Base-by-base conservation (phyloP, 1,140 invertebrate genomes). In the Drosophila tsacasi region DNA sequence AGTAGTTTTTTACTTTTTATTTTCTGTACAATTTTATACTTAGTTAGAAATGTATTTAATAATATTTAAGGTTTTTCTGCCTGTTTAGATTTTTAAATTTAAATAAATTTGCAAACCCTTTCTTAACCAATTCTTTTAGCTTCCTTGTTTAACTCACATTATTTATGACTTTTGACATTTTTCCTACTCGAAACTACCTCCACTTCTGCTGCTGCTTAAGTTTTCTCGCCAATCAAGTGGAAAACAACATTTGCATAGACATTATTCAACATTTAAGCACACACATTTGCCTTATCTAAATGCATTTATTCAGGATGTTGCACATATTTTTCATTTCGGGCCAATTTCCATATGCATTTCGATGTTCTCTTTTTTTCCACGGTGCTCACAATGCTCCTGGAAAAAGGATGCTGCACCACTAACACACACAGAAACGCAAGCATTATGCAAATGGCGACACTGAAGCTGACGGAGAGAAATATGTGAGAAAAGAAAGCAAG, bases 311-410 rank as follows among this genome's bases (percentile, higher is more conserved):
- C 68, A 72, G 64, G 67, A 50, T 60, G 44, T 52, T 72, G 68
- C 63, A 68, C 68, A 60, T 73, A 59, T 72, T 71, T 73, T 50
- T 73, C 69, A 73, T 73, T 73, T 71, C 66, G n/a, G 37, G 67
- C 66, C 69, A 73, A 73, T 64, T 64, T 74, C 30, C 30, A 46
- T 58, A 58, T 46, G 61, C 54, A 68, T 63, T 62, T 47, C 46
- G 61, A 58, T 76, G 25, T 58, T 82, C 58, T 54, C 44, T 75
- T 72, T 79, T 78, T 25, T 52, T 50, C 78, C 74, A 85, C 78
- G 68, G 71, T 86, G 79, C 83, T 37, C 32, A 66, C 75, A 73
- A 63, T 68, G 83, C 83, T 67, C 76, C 83, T 67, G 63, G 13
- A 55, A 55, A 79, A 80, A 83, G 83, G 66, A 87, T 69, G 83